These are phyloP conservation scores for Clanis bilineata DNA, from an alignment of 2,888 invertebrate species.

Conservation along the genomic window DNA sequence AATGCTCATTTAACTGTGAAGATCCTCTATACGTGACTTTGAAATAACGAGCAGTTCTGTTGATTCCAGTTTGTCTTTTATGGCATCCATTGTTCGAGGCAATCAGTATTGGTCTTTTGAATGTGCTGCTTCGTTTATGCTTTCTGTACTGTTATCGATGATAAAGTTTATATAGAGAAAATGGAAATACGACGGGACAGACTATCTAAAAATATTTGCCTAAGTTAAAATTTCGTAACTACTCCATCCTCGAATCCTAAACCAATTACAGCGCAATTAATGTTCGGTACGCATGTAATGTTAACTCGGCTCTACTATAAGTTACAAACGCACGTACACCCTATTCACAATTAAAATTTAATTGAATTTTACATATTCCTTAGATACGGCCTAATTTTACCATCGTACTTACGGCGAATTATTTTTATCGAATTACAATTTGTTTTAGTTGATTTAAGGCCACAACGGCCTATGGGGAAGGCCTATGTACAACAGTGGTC, in stretches of 20 bases:
- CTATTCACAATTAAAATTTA: neutral
- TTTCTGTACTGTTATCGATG: neutral
- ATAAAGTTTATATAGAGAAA: too few relatives aligned
- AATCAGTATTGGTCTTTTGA: conserved; percentile 1
- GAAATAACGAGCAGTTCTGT: conserved; percentile 43
- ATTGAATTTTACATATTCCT: neutral
- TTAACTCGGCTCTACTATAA: conserved; percentile 28
- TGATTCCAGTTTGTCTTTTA: conserved; percentile 25
- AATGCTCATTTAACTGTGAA: conserved; percentile 59
- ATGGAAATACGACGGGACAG: neutral
- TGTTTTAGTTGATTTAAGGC: too few relatives aligned
- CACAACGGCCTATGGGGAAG: too few relatives aligned
- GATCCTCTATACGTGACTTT: conserved; percentile 49
- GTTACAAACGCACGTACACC: conserved; percentile 20
- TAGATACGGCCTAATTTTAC: neutral
- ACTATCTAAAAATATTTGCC: neutral
- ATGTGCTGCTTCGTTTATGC: neutral
- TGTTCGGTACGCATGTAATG: conserved; percentile 32
- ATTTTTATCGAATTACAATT: too few relatives aligned
- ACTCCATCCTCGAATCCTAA: conserved; percentile 28
- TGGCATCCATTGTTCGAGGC: neutral
- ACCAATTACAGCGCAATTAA: conserved; percentile 51
- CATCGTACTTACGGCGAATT: too few relatives aligned
- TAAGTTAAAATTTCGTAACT: neutral
- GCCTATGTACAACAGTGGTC: too few relatives aligned